Percentiles rank a stretch among this genome's conserved stretches.
Evolutionary conservation across 2,797 vertebrate genomes (phyloP).

Genomic region (Gadopsis bispinosus): DNA sequence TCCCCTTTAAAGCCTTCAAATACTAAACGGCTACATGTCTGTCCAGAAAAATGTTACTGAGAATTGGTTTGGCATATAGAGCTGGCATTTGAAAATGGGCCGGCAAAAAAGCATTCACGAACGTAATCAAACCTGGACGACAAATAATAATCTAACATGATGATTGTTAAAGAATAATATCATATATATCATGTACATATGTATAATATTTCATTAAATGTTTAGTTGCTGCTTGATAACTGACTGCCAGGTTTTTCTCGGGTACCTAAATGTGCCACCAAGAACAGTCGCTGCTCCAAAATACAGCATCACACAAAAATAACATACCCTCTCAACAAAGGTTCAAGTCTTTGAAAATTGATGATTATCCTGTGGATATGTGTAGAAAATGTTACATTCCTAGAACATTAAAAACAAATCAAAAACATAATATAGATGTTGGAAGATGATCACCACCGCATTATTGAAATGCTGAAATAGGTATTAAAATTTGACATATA

Average conservation of each 20-base stretch:
- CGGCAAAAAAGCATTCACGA: background rate
- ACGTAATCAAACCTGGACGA: background rate
- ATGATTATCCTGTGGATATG: no score
- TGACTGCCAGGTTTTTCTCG: background rate
- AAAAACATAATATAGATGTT: background rate
- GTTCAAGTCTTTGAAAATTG: background rate
- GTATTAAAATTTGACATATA: background rate
- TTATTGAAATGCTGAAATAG: background rate
- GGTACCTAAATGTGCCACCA: background rate
- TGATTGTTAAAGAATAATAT: background rate
- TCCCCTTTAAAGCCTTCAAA: background rate
- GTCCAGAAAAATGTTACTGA: background rate
- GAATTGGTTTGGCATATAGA: background rate
- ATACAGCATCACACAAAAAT: background rate
- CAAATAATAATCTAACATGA: background rate
- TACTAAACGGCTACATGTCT: background rate
- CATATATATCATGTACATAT: no score
- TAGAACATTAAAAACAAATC: background rate
- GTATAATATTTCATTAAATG: background rate
- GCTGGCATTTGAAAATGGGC: background rate
- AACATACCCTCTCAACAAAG: background rate
- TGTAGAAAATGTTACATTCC: background rate
- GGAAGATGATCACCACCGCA: background rate
- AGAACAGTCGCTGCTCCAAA: background rate
- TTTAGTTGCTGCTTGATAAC: background rate